Percentiles rank a stretch among this genome's conserved stretches.
Conservation (phyloP, 1,140 invertebrate species). For the Drosophila seguyi region DNA sequence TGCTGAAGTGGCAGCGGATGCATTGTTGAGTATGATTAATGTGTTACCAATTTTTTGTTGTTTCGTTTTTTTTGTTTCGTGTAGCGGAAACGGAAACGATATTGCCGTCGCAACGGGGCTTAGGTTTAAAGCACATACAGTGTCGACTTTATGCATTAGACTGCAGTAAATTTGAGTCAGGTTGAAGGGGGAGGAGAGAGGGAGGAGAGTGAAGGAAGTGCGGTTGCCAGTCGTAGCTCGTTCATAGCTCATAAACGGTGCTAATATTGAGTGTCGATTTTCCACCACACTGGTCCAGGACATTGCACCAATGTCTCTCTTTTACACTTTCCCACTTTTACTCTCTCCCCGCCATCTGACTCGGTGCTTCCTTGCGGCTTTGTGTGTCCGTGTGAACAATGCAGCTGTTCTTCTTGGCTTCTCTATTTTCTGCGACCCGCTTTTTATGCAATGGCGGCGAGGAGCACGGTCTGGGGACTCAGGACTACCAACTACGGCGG, state of each 20-base stretch:
- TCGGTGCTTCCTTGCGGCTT: neutral
- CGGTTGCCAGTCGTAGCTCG: constrained; percentile 58
- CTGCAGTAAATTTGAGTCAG: constrained; percentile 26
- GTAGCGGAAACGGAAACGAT: constrained; percentile 30
- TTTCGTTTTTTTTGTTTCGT: constrained; percentile 24
- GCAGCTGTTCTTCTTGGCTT: constrained; percentile 51
- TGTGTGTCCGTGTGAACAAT: constrained; percentile 52
- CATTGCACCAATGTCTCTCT: constrained; percentile 64
- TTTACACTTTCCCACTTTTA: constrained; percentile 8
- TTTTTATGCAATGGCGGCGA: constrained; percentile 48
- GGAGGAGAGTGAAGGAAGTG: constrained; percentile 12
- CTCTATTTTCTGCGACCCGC: constrained; percentile 61
- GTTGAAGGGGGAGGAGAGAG: neutral
- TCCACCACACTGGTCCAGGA: constrained; percentile 60
- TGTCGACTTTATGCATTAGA: constrained; percentile 10
- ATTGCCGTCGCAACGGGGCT: constrained; percentile 18
- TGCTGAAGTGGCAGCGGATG: constrained; percentile 9
- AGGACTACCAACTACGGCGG: constrained; percentile 31
- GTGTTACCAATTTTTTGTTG: constrained; percentile 17
- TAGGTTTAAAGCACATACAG: constrained; percentile 52
- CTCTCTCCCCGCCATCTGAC: constrained; percentile 2
- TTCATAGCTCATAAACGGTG: constrained; percentile 79
- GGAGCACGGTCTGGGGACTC: constrained; percentile 1
- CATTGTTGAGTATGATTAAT: constrained; percentile 77
- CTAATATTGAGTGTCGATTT: constrained; percentile 82